phyloP scores from a whole-genome alignment of 2,888 invertebrate genomes.

The Ornithoptera alexandrae region DNA sequence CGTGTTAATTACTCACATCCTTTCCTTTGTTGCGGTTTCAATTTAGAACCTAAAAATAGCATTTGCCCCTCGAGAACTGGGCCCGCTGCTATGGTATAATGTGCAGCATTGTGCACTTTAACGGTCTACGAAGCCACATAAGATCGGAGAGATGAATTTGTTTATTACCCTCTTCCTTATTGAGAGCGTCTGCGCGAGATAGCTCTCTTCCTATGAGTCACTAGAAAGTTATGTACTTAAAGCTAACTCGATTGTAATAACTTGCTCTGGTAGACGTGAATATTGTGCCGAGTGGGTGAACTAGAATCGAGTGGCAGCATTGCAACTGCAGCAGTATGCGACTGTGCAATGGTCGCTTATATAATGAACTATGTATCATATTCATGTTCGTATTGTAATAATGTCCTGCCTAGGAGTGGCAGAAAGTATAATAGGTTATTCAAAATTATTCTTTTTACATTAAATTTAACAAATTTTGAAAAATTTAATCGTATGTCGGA shows the following conservation, averaged over 20 bases:
- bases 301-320: slow-evolving; percentile 32
- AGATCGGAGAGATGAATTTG: slow-evolving; percentile 79
- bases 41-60: slow-evolving; percentile 76
- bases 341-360: neutral
- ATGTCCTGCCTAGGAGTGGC: no score
- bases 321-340: neutral
- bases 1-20: slow-evolving; percentile 76
- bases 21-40: slow-evolving; percentile 74
- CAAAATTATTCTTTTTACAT: no score
- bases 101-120: slow-evolving; percentile 79
- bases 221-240: slow-evolving; percentile 77
- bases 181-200: slow-evolving; percentile 78
- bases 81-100: slow-evolving; percentile 64
- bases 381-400: no score
- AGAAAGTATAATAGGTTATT: no score
- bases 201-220: slow-evolving; percentile 80
- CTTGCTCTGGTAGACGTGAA: slow-evolving; percentile 49
- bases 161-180: slow-evolving; percentile 80
- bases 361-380: neutral
- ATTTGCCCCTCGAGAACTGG: slow-evolving; percentile 60
- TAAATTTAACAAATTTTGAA: no score
- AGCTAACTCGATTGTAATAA: slow-evolving; percentile 69
- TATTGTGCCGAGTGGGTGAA: slow-evolving; percentile 55
- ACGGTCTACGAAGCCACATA: slow-evolving; percentile 72
- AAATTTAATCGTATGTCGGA: no score